Evolutionary conservation across 2,113 vertebrate genomes (phyloP), one percentile per base, ranked within the genome.

Genomic region (Erinaceus europaeus): DNA sequence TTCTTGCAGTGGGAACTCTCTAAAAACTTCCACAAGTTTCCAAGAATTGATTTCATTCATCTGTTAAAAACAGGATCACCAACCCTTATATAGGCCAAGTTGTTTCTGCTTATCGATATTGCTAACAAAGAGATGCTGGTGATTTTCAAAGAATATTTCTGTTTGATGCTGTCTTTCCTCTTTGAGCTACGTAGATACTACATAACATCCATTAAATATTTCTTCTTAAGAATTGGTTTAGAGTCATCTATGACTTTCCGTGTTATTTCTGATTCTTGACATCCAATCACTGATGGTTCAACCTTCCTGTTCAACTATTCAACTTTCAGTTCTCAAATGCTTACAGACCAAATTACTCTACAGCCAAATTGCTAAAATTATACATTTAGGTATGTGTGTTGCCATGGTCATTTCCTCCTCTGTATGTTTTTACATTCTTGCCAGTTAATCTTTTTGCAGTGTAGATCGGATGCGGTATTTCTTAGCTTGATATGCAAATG

Each of bases 61-160:
- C 34, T 76, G 29, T 67, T 68, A 75, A 48, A n/a, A 77, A 64
- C 46, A 21, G 9, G 69, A 68, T 10, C n/a, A 55, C 1, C 10
- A 78, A 46, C 20, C 7, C 9, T 76, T 79, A 50, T 27, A 34
- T 13, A 65, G 21, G n/a, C 0, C 9, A 68, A 32, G 7, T 20
- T 65, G 5, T 80, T 46, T 62, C 57, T 74, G 15, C 12, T 68
- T 84, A 3, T 59, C 62, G 12, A 21, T 40, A 64, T 64, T 64
- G n/a, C 15, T 62, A 7, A 62, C 32, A 72, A 44, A 9, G 64
- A 57, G 17, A 40, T 32, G 7, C 3, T 65, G 9, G 17, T 40
- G 50, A 84, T 68, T 72, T 84, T 79, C 77, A 67, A 91, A 68
- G 46, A 21, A 2, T 20, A 44, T 87, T 80, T 89, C 46, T 84